Percentiles rank a stretch among this genome's conserved stretches.
phyloP scores from a whole-genome alignment of 2,113 vertebrate species.

The Baryphthengus martii region DNA sequence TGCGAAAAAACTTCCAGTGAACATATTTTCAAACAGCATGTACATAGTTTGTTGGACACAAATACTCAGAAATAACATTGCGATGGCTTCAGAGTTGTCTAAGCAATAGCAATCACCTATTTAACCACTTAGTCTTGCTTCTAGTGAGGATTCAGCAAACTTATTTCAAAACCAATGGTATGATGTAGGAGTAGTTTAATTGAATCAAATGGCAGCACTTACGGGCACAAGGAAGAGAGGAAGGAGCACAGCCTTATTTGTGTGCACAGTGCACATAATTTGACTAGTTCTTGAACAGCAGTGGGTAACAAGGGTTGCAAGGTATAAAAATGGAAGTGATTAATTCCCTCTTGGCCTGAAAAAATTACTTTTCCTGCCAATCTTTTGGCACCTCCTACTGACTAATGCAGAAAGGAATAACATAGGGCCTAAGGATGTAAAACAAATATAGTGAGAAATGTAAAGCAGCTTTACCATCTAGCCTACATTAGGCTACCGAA shows the following conservation, averaged over 20 bases:
- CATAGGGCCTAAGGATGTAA: background rate
- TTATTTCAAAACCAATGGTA: background rate
- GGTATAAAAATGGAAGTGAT: background rate
- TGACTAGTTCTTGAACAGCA: background rate
- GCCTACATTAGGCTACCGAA: background rate
- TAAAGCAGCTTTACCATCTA: background rate
- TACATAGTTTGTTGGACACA: background rate
- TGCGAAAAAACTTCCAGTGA: background rate
- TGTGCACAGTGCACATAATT: background rate
- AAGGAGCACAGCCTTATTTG: background rate
- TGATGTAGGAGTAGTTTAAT: background rate
- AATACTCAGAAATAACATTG: background rate
- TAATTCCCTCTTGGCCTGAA: slow-evolving; percentile 7
- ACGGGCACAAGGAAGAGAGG: background rate
- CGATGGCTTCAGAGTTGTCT: background rate
- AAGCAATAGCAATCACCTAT: background rate
- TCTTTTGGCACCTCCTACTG: slow-evolving; percentile 36
- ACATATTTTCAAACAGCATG: background rate
- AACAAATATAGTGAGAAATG: background rate
- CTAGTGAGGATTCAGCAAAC: background rate
- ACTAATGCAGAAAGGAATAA: slow-evolving; percentile 25
- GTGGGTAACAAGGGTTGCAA: background rate
- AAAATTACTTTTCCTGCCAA: slow-evolving; percentile 20
- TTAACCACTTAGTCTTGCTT: background rate
- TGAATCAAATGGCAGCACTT: background rate